phyloP scores from a whole-genome alignment of 2,113 vertebrate genomes.

The Cyanoramphus novaezelandiae region DNA sequence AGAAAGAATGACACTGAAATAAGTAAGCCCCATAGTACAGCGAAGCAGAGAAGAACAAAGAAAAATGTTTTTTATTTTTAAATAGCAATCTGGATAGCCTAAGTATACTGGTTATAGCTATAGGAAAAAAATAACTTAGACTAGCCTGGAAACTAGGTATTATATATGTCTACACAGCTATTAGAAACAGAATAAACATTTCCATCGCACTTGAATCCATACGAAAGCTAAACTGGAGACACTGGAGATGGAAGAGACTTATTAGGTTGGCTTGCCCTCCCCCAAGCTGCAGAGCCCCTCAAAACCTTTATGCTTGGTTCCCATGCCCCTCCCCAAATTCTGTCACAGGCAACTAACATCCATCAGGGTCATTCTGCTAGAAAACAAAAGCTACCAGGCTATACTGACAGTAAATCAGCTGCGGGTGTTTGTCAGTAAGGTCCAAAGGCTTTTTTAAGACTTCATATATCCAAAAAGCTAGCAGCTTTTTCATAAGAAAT shows the following conservation, averaged over 20 bases:
- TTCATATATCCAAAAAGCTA: not conserved
- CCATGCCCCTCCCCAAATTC: not conserved
- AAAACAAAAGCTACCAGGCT: not conserved
- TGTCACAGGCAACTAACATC: not conserved
- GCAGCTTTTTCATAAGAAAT: not conserved
- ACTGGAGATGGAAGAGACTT: not conserved
- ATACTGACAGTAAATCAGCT: not conserved
- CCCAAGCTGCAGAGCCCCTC: not conserved
- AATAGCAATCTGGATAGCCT: not conserved
- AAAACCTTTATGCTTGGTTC: not conserved
- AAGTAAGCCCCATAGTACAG: conserved; percentile 19
- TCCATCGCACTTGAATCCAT: not conserved
- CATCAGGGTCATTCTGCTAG: not conserved
- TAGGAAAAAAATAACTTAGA: not conserved
- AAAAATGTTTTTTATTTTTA: conserved; percentile 21
- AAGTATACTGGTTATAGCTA: not conserved
- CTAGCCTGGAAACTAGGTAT: not conserved
- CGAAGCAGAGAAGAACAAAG: conserved; percentile 41
- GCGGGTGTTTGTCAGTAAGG: not conserved
- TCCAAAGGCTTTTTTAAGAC: not conserved
- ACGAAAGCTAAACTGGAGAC: not conserved
- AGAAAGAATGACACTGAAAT: conserved; percentile 58
- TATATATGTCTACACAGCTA: not conserved
- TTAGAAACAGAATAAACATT: not conserved
- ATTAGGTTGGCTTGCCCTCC: not conserved